Evolutionary conservation across 2,888 invertebrate species (phyloP), one percentile per base, ranked within the genome.

Genomic region (Lydus trimaculatus): DNA sequence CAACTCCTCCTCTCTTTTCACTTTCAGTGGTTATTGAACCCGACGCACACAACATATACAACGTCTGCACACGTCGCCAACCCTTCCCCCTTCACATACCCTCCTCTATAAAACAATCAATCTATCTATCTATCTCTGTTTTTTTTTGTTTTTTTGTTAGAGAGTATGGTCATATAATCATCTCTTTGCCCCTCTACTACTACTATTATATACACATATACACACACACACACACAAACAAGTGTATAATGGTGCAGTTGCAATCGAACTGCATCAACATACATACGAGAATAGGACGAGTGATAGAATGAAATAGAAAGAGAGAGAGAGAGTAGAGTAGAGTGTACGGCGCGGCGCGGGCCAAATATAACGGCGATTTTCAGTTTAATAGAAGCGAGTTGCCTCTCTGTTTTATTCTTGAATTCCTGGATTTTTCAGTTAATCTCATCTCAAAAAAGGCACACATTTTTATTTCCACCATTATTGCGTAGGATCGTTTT

Each of bases 11-110:
- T 81, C 80, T 79, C 81, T 80, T 81, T 81, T 81, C 81, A 81
- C 81, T 82, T 83, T 79, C 81, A 81, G 79, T 81, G 83, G 81
- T 76, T 80, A 74, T 80, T 79, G 81, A 81, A 80, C 74, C 78
- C 67, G 65, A 28, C 43, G 43, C 73, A 23, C 23, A 52, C 52
- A 52, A 43, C 25, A 52, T 13, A 52, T 13, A 52, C 64, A 63
- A 63, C 65, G 65, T 65, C 69, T 65, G 72, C 73, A 52, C 76
- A 36, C 74, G 59, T 64, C 65, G 60, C 61, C 58, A 71, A 69
- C 73, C 64, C 71, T 75, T 69, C 70, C 70, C 70, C 43, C 72
- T 69, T 67, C 72, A 65, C 65, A 66, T 48, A 64, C 62, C 63
- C 73, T 67, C 74, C 63, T 67, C 67, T 20, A 56, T 69, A 71